These are phyloP conservation scores for Anastatus disparis DNA, from an alignment of 1,140 invertebrate species.

Conservation along the genomic window DNA sequence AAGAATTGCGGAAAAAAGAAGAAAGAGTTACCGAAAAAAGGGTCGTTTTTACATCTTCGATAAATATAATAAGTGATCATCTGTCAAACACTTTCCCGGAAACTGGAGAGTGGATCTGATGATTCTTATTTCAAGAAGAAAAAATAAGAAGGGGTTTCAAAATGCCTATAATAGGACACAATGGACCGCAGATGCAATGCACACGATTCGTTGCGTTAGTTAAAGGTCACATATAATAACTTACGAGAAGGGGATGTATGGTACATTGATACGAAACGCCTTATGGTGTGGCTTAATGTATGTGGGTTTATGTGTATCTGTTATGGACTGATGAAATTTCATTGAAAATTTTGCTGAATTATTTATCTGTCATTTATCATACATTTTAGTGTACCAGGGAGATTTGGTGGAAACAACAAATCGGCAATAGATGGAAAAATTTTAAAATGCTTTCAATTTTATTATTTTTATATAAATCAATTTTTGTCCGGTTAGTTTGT, in stretches of 20 bases:
- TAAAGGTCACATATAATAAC: neutral
- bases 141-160: too few relatives aligned
- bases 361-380: too few relatives aligned
- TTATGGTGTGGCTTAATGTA: conserved; percentile 9
- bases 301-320: neutral
- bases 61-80: conserved; percentile 23
- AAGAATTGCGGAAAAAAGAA: neutral
- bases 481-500: too few relatives aligned
- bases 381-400: too few relatives aligned
- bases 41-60: neutral
- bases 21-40: neutral
- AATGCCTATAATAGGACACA: too few relatives aligned
- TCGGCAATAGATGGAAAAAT: too few relatives aligned
- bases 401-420: too few relatives aligned
- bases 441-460: too few relatives aligned
- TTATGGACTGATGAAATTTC: conserved; percentile 10
- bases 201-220: conserved; percentile 13
- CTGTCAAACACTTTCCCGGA: conserved; percentile 34
- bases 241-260: neutral
- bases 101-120: neutral
- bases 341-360: neutral
- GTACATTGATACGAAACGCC: neutral
- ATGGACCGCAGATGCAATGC: conserved; percentile 36
- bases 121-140: conserved; percentile 21
- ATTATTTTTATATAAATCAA: too few relatives aligned